phyloP scores from a whole-genome alignment of 2,113 vertebrate genomes.

The Alligator sinensis region DNA sequence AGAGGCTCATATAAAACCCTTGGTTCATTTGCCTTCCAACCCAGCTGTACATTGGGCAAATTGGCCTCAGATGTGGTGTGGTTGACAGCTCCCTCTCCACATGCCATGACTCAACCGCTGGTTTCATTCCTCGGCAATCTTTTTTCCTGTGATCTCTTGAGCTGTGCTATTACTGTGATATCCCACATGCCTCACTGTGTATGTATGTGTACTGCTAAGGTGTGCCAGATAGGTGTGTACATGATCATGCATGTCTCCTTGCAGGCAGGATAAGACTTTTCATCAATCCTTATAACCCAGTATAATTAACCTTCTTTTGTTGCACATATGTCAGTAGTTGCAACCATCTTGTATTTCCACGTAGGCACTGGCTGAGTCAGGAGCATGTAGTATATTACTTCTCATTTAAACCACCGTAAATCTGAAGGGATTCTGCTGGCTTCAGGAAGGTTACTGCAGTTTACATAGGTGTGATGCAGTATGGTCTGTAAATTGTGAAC shows the following conservation, averaged over 20 bases:
- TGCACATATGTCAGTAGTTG: neutral
- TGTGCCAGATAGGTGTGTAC: neutral
- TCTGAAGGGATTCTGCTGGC: neutral
- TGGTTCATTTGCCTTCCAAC: neutral
- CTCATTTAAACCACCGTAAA: neutral
- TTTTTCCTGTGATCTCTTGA: neutral
- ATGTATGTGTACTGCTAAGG: neutral
- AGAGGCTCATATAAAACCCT: neutral
- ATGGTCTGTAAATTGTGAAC: too few relatives aligned
- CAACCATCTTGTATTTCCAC: neutral
- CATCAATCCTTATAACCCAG: neutral
- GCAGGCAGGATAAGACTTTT: neutral
- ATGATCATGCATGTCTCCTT: rapidly evolving
- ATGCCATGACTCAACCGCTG: neutral
- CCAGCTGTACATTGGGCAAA: neutral
- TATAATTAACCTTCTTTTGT: neutral
- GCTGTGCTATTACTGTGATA: neutral
- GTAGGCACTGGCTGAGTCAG: neutral
- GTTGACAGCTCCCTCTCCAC: neutral
- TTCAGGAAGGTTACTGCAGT: neutral
- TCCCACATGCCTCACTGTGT: neutral
- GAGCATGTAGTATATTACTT: neutral
- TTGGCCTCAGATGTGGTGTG: neutral
- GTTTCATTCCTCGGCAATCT: neutral
- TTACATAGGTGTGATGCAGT: neutral